Evolutionary conservation across 2,797 vertebrate genomes (phyloP), one percentile per base, ranked within the genome.

Genomic region (Anableps anableps): DNA sequence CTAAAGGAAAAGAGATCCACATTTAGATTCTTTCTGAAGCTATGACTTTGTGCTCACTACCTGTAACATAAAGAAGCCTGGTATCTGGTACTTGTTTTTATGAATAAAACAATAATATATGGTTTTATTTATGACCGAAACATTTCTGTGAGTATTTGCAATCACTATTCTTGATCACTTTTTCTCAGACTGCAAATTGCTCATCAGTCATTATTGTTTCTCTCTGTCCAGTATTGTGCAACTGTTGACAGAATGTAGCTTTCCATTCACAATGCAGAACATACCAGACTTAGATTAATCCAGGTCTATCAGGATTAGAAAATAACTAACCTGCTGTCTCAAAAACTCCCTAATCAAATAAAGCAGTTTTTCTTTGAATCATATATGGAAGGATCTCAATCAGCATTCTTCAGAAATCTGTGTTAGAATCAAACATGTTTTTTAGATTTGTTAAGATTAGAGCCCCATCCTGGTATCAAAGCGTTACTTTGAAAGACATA

Each of bases 191-290:
- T 62, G 62, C 16, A 55, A 2, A 36, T 84, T 82, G 26, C 81
- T 79, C 17, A 82, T 72, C 19, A 68, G 36, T 26, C 4, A 71
- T 23, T 58, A 13, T 58, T 1, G 41, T 21, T 51, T 5, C 74
- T 34, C 11, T 21, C 16, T 8, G 3, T 70, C 68, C 51, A 29
- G 1, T 36, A 3, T 86, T 74, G 45, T 4, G 60, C 70, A 88
- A 90, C 74, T 55, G 4, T 41, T 48, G 21, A 68, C 6, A 53
- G 58, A 71, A 68, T 62, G 81, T 84, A 78, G 55, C 6, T 88
- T 90, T 83, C 76, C 77, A 81, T 26, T 5, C 16, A 45, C 16
- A 36, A 1, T 26, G 14, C 62, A 78, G 51, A 19, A 47, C 2
- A 66, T 36, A 43, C 26, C 29, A 23, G n/a, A 17, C 0, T 5